Conservation (phyloP, 1,140 invertebrate species). For the Mya arenaria region DNA sequence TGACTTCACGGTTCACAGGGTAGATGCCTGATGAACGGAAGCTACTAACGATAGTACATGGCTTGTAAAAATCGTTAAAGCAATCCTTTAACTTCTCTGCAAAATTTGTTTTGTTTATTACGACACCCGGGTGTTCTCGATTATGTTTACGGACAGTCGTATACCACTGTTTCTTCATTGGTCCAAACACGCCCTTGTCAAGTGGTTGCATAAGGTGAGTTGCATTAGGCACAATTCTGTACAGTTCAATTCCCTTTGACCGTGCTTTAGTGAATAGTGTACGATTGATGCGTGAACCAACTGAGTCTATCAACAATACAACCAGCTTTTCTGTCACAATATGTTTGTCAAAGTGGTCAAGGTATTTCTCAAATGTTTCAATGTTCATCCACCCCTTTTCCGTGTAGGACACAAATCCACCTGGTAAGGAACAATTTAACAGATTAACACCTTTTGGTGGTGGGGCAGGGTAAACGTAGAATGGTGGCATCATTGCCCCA, state of each 20-base stretch:
- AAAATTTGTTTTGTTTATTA: slow-evolving; percentile 51
- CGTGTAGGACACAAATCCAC: slow-evolving; percentile 12
- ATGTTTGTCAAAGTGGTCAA: slow-evolving; percentile 54
- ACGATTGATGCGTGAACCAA: background rate
- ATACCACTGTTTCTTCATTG: slow-evolving; percentile 44
- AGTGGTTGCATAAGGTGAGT: slow-evolving; percentile 60
- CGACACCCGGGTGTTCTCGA: slow-evolving; percentile 36
- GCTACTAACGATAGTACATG: slow-evolving; percentile 52
- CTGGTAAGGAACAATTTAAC: slow-evolving; percentile 7
- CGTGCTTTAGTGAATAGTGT: slow-evolving; percentile 9
- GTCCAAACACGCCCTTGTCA: slow-evolving; percentile 55
- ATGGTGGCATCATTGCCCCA: slow-evolving; percentile 41
- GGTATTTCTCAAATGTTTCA: slow-evolving; percentile 36
- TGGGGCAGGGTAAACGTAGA: slow-evolving; percentile 17
- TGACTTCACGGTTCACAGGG: slow-evolving; percentile 25
- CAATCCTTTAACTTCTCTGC: slow-evolving; percentile 57
- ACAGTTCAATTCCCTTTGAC: slow-evolving; percentile 42
- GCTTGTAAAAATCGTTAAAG: slow-evolving; percentile 56
- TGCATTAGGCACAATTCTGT: slow-evolving; percentile 54
- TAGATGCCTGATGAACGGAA: slow-evolving; percentile 49
- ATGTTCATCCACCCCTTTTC: slow-evolving; percentile 49
- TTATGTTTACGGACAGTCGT: slow-evolving; percentile 42
- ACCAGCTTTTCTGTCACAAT: slow-evolving; percentile 45
- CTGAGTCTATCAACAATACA: slow-evolving; percentile 54
- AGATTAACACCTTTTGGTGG: slow-evolving; percentile 9